Percentiles rank a stretch among this genome's conserved stretches.
phyloP scores from a whole-genome alignment of 2,888 invertebrate genomes.

The Pseudolycoriella hygida region DNA sequence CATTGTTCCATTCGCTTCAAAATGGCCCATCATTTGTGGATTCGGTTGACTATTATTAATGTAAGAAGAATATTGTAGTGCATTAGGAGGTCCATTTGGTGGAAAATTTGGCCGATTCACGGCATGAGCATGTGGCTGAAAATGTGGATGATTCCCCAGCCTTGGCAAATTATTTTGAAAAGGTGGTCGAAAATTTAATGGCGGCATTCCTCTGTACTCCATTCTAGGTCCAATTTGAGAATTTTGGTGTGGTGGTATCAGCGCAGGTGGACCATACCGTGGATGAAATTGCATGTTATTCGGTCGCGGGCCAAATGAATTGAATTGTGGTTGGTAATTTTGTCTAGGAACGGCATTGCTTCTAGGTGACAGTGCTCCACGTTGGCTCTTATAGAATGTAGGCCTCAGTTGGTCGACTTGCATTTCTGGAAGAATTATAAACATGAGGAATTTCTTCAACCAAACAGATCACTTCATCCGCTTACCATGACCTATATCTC shows the following conservation, averaged over 20 bases:
- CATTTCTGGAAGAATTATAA: background rate
- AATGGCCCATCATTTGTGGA: conserved; percentile 1
- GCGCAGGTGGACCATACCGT: background rate
- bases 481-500: conserved; percentile 1
- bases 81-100: background rate
- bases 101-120: background rate
- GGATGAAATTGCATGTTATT: background rate
- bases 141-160: background rate
- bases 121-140: background rate
- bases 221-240: background rate
- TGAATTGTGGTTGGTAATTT: background rate
- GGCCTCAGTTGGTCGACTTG: background rate
- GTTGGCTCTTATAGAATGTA: background rate
- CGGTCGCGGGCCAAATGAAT: background rate
- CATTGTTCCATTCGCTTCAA: background rate
- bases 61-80: background rate
- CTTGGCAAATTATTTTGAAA: background rate
- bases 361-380: background rate
- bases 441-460: too few species aligned
- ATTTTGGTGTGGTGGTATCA: background rate
- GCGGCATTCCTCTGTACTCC: background rate
- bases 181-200: background rate
- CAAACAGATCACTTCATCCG: background rate
- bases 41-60: background rate
- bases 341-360: background rate